Base-by-base conservation (phyloP, 1,140 invertebrate genomes). In the Gryon sp. region DNA sequence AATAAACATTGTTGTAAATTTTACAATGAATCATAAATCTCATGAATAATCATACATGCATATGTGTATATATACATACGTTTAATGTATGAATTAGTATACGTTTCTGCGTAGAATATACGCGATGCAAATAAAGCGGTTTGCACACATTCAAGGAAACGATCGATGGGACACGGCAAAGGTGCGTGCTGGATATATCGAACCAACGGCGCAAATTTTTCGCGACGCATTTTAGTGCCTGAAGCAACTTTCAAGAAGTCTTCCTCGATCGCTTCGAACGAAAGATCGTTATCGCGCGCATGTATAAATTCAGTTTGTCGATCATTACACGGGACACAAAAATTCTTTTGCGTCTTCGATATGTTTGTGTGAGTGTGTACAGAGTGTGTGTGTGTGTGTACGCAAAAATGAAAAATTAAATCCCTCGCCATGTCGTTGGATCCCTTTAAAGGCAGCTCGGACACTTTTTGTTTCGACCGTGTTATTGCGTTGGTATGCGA, bases 141-240 rank as follows among this genome's bases (percentile, higher is more conserved):
- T 40, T 41, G 62, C 36, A 77, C 38, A 69, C 32, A 57, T 26
- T 14, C 40, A 41, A 73, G 59, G 26, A 48, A 24, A 30, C 76
- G 79, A 79, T 76, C 69, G 66, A 78, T 78, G 72, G 14, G 53
- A 53, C 53, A n/a, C n/a, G n/a, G 75, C 46, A 52, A 66, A 70
- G 70, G 74, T 69, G 75, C 75, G 78, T 53, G 73, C 45, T n/a
- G n/a, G n/a, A n/a, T n/a, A 68, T 81, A 81, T 81, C 74, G 79
- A 81, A 79, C 76, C 79, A 77, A 79, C 76, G 62, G 41, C 63
- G 74, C 65, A 52, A 70, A 77, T 74, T 80, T n/a, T n/a, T 77
- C 36, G 60, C 65, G 40, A 53, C 30, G 38, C 45, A n/a, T n/a
- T 59, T 55, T 38, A 19, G 34, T 43, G n/a, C 12, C 22, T 40